Evolutionary conservation across 2,113 vertebrate genomes (phyloP).

Genomic region (Psilopsiagon aymara): DNA sequence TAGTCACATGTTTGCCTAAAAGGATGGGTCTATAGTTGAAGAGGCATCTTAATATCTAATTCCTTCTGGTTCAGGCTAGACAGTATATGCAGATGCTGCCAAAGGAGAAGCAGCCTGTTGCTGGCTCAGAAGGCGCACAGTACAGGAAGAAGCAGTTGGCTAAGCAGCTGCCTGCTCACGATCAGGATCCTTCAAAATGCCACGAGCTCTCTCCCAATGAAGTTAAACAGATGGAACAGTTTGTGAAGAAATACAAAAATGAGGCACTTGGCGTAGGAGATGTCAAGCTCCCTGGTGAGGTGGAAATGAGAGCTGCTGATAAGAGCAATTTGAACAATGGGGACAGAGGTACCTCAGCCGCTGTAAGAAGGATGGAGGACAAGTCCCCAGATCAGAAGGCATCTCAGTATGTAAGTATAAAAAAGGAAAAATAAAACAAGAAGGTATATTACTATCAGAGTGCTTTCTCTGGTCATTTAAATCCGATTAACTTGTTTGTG

Average conservation of each 20-base stretch:
- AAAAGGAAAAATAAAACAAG: background rate
- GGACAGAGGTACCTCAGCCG: conserved; percentile 64
- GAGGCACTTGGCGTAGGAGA: conserved; percentile 94
- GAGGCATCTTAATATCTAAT: conserved; percentile 48
- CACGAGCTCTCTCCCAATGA: conserved; percentile 91
- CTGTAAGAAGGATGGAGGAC: conserved; percentile 74
- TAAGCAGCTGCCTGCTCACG: conserved; percentile 94
- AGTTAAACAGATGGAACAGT: conserved; percentile 96
- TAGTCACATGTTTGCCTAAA: background rate
- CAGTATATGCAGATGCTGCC: conserved; percentile 97
- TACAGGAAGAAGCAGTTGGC: conserved; percentile 98
- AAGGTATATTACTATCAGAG: background rate
- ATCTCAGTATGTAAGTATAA: conserved; percentile 85
- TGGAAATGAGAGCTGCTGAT: conserved; percentile 64
- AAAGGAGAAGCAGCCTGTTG: conserved; percentile 90
- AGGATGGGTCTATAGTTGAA: background rate
- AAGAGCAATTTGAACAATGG: conserved; percentile 45
- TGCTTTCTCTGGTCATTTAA: background rate
- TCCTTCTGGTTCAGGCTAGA: conserved; percentile 80
- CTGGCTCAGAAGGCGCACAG: conserved; percentile 89
- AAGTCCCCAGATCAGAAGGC: conserved; percentile 54
- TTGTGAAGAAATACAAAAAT: conserved; percentile 93
- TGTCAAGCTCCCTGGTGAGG: conserved; percentile 85
- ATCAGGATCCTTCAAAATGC: conserved; percentile 95
- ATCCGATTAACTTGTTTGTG: background rate